These are phyloP conservation scores for Wasmannia auropunctata DNA, from an alignment of 1,140 invertebrate species.

Conservation along the genomic window DNA sequence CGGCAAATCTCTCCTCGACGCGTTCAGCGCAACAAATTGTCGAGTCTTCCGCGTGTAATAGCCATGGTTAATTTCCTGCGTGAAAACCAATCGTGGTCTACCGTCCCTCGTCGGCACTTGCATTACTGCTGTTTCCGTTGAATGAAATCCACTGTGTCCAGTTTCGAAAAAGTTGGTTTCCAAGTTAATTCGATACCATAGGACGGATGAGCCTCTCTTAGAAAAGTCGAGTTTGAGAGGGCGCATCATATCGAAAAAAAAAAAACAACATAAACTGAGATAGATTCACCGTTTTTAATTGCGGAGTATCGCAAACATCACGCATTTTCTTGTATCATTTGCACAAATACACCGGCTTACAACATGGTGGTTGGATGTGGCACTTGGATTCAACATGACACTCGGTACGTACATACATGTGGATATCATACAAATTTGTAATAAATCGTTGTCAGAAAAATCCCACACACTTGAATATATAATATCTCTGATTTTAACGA, in stretches of 20 bases:
- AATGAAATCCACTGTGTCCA: not conserved
- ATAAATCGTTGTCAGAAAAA: too few relatives aligned
- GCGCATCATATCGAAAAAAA: not conserved
- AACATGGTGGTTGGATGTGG: not conserved
- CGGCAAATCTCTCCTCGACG: not conserved
- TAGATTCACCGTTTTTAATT: not conserved
- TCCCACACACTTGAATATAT: not conserved
- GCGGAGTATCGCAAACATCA: not conserved
- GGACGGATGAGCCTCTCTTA: not conserved
- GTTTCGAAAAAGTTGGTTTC: not conserved
- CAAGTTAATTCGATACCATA: not conserved
- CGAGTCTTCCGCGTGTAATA: not conserved
- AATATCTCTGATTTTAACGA: not conserved
- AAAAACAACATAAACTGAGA: not conserved
- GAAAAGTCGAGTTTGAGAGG: not conserved
- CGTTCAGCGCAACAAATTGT: not conserved
- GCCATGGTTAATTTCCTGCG: not conserved
- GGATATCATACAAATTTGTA: not conserved
- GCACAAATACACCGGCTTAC: not conserved
- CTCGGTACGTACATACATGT: not conserved
- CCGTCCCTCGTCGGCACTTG: not conserved
- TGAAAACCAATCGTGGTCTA: not conserved
- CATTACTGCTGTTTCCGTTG: not conserved
- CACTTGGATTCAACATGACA: not conserved
- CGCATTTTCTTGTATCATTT: not conserved